Base-by-base conservation (phyloP, 2,888 invertebrate genomes). In the Melanotus villosus region DNA sequence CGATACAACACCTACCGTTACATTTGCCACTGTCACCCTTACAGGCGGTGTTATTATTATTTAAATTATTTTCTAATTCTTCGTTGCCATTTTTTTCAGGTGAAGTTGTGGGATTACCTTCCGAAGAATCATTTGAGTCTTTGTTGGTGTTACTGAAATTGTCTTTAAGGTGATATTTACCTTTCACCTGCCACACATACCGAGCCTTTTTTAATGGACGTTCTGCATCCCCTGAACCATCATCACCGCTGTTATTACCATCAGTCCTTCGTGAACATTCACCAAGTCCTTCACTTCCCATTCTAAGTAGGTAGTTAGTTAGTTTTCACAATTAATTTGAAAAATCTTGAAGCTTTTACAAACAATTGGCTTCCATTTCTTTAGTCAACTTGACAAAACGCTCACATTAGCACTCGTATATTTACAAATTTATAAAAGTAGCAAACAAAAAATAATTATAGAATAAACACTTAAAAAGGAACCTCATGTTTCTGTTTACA, bases 151-250 rank as follows among this genome's bases (percentile, higher is more conserved):
- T 73, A 64, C 75, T 71, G 9, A 71, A 67, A 69, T 85, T 85
- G 72, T 87, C 86, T 83, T 87, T 89, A 73, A 89, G 82, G 80
- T 89, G 89, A 80, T 89, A 87, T 86, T 89, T 85, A 57, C 90
- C 90, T 84, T 90, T 90, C 68, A 90, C 88, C 86, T 90, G 89
- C 90, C 90, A 90, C 63, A 90, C 87, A 83, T 88, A 90, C 77
- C 89, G 86, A 67, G 90, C 90, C 83, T 90, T 90, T 82, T 90
- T 90, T 75, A 89, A 85, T 79, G 90, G 90, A 83, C 89, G 87
- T 78, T 88, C 88, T 65, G 85, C 84, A 74, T 87, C 87, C 79
- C 82, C 80, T 1, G 50, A 16, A 81, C 85, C 26, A 10, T 57
- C 57, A 7, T 50, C 45, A 16, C 43, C 64, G n/a, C 60, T 62